Conservation (phyloP, 1,140 invertebrate species). For the Drosophila nigrodunni region DNA sequence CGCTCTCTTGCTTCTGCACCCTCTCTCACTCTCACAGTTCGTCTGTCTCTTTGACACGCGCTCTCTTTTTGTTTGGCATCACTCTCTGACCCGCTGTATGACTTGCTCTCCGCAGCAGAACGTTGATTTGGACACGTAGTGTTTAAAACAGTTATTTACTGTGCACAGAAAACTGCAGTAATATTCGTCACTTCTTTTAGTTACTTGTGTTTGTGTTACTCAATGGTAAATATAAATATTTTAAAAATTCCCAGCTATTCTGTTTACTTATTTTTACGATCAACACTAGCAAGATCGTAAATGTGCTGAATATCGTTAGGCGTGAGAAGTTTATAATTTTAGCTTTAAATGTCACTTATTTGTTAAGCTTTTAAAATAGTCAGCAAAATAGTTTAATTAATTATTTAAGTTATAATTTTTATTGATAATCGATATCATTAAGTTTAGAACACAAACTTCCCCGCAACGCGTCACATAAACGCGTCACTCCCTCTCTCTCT, state of each 20-base stretch:
- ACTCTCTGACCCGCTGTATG: neutral
- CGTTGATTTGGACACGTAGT: neutral
- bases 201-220: neutral
- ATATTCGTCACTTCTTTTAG: neutral
- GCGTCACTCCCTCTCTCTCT: neutral
- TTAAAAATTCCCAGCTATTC: too few relatives aligned
- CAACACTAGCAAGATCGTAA: neutral
- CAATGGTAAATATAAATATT: too few relatives aligned
- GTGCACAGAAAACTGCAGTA: slow-evolving; percentile 1
- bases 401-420: neutral
- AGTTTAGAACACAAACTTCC: slow-evolving; percentile 21
- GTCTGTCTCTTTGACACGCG: slow-evolving; percentile 3
- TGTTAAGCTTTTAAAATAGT: too few relatives aligned
- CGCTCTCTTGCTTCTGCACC: slow-evolving; percentile 36
- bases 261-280: neutral
- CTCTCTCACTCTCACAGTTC: slow-evolving; percentile 15
- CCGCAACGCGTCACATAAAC: neutral
- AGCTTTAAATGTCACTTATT: too few relatives aligned
- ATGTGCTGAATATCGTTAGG: neutral
- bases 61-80: neutral
- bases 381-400: neutral
- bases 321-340: neutral
- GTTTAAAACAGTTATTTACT: slow-evolving; percentile 5
- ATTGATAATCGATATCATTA: slow-evolving; percentile 37
- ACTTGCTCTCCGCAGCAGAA: neutral